Conservation (phyloP, 2,797 vertebrate species). For the Oryzias sinensis region DNA sequence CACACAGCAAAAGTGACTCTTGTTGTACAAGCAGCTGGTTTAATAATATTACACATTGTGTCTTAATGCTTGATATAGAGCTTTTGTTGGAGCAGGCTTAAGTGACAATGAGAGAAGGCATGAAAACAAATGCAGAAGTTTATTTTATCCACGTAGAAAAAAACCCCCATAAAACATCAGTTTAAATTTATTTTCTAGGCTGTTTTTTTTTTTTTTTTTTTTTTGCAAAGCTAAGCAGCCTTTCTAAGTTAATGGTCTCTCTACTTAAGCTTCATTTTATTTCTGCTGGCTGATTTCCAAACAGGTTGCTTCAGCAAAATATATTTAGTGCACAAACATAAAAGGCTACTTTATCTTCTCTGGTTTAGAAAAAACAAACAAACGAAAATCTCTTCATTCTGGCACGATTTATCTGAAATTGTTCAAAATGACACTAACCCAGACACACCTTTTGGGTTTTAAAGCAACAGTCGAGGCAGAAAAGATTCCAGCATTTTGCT, state of each 20-base stretch:
- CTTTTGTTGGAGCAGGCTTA: too few relatives aligned
- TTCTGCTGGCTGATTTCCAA: background rate
- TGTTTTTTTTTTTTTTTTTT: background rate
- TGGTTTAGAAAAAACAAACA: background rate
- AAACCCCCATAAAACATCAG: background rate
- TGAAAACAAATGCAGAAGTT: too few relatives aligned
- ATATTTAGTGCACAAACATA: background rate
- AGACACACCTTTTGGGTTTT: constrained; percentile 49
- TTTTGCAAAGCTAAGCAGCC: too few relatives aligned
- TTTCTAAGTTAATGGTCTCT: background rate
- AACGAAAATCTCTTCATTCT: too few relatives aligned
- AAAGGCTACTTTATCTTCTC: background rate
- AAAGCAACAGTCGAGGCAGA: constrained; percentile 47
- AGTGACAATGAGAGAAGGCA: too few relatives aligned
- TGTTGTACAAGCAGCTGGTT: too few relatives aligned
- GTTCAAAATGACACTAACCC: constrained; percentile 16
- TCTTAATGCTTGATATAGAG: too few relatives aligned
- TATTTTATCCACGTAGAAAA: too few relatives aligned
- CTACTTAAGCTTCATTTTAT: background rate
- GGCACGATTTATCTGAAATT: background rate
- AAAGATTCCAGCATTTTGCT: constrained; percentile 27
- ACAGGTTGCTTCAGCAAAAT: background rate
- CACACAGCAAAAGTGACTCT: too few relatives aligned
- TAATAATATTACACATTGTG: too few relatives aligned
- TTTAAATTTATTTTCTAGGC: background rate